These are phyloP conservation scores for Edolisoma coerulescens DNA, from an alignment of 2,113 vertebrate genomes.

Conservation along the genomic window DNA sequence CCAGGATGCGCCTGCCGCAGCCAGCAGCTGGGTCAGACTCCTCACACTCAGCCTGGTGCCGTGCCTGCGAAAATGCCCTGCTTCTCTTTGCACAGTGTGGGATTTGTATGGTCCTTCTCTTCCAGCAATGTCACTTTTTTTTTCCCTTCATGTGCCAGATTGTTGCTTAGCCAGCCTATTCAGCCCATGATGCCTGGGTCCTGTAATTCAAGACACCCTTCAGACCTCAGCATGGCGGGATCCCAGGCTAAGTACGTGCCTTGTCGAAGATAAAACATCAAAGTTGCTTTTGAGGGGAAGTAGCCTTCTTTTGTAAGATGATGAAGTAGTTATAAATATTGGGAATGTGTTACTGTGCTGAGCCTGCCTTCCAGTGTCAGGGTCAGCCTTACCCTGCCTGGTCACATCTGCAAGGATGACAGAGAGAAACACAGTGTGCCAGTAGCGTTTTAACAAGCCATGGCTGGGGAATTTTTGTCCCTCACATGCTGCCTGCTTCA, in stretches of 20 bases:
- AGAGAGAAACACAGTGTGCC: background rate
- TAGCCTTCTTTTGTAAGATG: background rate
- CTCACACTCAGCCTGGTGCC: fast-evolving
- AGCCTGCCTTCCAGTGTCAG: background rate
- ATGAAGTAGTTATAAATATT: background rate
- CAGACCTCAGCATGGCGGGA: slow-evolving; percentile 66
- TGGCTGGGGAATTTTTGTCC: background rate
- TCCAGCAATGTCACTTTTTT: background rate
- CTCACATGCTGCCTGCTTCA: background rate
- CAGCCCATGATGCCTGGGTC: slow-evolving; percentile 82
- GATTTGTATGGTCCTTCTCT: background rate
- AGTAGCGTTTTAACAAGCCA: background rate
- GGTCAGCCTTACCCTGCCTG: background rate
- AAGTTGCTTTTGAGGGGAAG: background rate
- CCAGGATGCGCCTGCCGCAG: fast-evolving
- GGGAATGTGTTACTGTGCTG: background rate
- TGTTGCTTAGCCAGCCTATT: slow-evolving; percentile 81
- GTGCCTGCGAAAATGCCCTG: fast-evolving
- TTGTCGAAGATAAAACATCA: background rate
- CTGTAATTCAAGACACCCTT: slow-evolving; percentile 70
- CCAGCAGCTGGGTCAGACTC: background rate
- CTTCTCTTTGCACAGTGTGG: background rate
- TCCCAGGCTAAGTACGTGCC: slow-evolving; percentile 75
- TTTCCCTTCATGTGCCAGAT: slow-evolving; percentile 25
- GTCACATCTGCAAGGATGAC: background rate